phyloP scores from a whole-genome alignment of 2,113 vertebrate species.

The Chroicocephalus ridibundus region DNA sequence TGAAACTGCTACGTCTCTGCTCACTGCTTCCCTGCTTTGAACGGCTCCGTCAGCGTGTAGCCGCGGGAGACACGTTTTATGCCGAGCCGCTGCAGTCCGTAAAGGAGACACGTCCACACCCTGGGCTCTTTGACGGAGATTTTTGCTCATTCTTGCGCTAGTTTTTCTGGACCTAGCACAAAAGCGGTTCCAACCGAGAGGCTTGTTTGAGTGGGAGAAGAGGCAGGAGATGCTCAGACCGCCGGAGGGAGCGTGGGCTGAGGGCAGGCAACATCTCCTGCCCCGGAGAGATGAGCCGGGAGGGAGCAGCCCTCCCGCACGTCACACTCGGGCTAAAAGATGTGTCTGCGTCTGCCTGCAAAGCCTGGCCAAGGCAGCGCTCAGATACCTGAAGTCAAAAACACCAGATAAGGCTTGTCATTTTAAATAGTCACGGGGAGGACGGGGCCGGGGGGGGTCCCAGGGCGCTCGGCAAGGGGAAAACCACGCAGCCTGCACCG shows the following conservation, averaged over 20 bases:
- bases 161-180: not conserved
- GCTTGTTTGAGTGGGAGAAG: not conserved
- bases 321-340: not conserved
- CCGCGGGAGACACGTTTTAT: not conserved
- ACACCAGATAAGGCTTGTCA: not conserved
- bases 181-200: accelerated
- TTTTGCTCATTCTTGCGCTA: not conserved
- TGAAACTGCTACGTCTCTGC: not conserved
- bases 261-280: accelerated
- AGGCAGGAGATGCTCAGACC: not conserved
- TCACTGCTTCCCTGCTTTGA: not conserved
- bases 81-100: not conserved
- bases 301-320: not conserved
- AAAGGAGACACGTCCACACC: not conserved
- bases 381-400: not conserved
- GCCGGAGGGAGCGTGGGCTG: not conserved
- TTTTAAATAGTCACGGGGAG: not conserved
- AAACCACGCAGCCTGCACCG: not conserved
- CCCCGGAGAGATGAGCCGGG: not conserved
- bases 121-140: not conserved
- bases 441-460: not conserved
- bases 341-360: accelerated
- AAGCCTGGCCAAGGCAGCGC: not conserved
- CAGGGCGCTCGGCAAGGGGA: not conserved
- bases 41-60: not conserved